phyloP scores from a whole-genome alignment of 2,797 vertebrate genomes.

The Myoxocephalus aenaeus region DNA sequence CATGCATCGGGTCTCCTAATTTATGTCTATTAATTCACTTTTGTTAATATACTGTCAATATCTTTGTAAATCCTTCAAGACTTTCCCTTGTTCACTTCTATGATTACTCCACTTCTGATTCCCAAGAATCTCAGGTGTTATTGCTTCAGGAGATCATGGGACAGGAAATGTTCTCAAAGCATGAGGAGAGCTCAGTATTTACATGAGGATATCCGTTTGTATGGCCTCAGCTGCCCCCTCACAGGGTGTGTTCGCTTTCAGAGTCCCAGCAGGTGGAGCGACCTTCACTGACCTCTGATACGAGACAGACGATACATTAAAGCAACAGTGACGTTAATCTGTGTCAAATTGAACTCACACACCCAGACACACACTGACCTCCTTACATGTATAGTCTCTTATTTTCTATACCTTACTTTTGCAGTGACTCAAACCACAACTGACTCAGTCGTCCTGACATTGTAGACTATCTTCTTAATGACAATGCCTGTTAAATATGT shows the following conservation, averaged over 20 bases:
- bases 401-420: not conserved
- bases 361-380: not conserved
- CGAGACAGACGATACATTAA: constrained; percentile 27
- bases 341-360: constrained; percentile 14
- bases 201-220: constrained; percentile 41
- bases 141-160: constrained; percentile 27
- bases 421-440: not conserved
- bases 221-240: constrained; percentile 9
- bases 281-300: constrained; percentile 47
- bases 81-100: not conserved
- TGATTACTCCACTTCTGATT: not conserved
- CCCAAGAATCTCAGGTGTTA: constrained; percentile 10
- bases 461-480: not conserved
- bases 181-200: constrained; percentile 46
- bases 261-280: constrained; percentile 50
- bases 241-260: constrained; percentile 34
- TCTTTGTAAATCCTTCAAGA: not conserved
- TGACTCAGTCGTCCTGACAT: not conserved
- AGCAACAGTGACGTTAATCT: constrained; percentile 27
- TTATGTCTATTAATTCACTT: not conserved
- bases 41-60: not conserved
- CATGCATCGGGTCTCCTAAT: not conserved
- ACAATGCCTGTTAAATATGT: constrained; percentile 6
- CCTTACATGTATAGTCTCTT: not conserved
- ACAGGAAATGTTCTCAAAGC: constrained; percentile 53